Conservation (phyloP, 37 sponge, comb jelly and placozoan species). For the Bolinopsis microptera region DNA sequence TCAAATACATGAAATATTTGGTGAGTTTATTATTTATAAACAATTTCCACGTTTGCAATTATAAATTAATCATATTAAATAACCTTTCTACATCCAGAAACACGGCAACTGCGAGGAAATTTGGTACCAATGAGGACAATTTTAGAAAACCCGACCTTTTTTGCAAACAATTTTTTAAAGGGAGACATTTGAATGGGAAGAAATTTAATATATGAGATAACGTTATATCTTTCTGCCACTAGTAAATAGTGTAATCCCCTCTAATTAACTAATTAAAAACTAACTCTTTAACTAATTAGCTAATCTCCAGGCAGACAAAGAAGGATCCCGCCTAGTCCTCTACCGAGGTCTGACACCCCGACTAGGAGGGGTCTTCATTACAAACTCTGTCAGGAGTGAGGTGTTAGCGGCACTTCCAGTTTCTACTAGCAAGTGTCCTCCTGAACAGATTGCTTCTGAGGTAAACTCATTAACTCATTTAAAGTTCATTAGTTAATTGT, state of each 20-base stretch:
- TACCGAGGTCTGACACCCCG: conserved; percentile 36
- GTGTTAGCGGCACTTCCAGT: neutral
- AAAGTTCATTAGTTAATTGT: too few relatives aligned
- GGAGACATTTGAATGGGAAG: too few relatives aligned
- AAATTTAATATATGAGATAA: too few relatives aligned
- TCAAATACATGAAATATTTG: conserved; percentile 38
- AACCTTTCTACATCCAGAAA: too few relatives aligned
- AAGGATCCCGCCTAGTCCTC: conserved; percentile 34
- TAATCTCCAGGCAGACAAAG: conserved; percentile 19
- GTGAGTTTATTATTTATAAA: conserved; percentile 33
- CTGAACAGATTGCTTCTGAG: conserved; percentile 31
- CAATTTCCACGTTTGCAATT: neutral
- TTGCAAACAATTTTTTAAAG: too few relatives aligned
- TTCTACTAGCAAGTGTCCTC: conserved; percentile 36
- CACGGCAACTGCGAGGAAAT: too few relatives aligned
- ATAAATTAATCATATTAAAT: too few relatives aligned
- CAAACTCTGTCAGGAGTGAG: conserved; percentile 16
- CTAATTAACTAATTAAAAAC: neutral
- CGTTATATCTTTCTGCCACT: too few relatives aligned
- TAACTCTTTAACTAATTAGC: neutral
- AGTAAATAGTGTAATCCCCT: too few relatives aligned
- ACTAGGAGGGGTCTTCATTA: neutral
- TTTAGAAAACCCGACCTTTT: too few relatives aligned
- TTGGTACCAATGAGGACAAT: too few relatives aligned
- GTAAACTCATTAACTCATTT: neutral